Evolutionary conservation across 2,888 invertebrate species (phyloP).

Genomic region (Drosophila sordidapex): DNA sequence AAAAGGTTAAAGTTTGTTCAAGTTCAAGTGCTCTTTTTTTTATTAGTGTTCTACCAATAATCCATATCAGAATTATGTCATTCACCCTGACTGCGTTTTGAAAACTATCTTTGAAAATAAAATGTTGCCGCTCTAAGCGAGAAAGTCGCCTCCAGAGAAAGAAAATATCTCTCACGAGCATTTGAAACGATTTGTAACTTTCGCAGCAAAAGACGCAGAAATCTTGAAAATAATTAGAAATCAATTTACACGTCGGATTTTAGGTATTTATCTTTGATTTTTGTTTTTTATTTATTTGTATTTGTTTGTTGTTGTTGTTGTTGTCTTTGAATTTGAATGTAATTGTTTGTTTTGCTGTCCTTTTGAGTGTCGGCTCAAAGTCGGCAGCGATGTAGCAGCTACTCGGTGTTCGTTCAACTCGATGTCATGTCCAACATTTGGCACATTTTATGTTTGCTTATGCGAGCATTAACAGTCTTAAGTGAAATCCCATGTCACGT

Average conservation of each 20-base stretch:
- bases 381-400: slow-evolving; percentile 38
- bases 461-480: slow-evolving; percentile 78
- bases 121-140: neutral
- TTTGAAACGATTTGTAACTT: slow-evolving; percentile 46
- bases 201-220: slow-evolving; percentile 44
- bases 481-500: slow-evolving; percentile 84
- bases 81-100: neutral
- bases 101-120: neutral
- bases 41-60: slow-evolving; percentile 6
- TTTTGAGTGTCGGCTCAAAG: slow-evolving; percentile 71
- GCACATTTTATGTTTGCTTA: slow-evolving; percentile 77
- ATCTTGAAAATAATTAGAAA: slow-evolving; percentile 61
- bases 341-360: slow-evolving; percentile 48
- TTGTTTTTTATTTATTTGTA: slow-evolving; percentile 10
- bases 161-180: slow-evolving; percentile 17
- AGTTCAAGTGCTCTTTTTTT: slow-evolving; percentile 14
- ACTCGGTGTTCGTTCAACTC: slow-evolving; percentile 31
- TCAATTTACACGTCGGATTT: slow-evolving; percentile 77
- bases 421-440: slow-evolving; percentile 76
- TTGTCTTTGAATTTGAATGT: slow-evolving; percentile 13
- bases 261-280: slow-evolving; percentile 14
- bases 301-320: slow-evolving; percentile 5
- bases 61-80: slow-evolving; percentile 1
- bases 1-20: neutral
- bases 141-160: slow-evolving; percentile 11